phyloP scores from a whole-genome alignment of 2,888 invertebrate genomes.

The Euplexia lucipara region DNA sequence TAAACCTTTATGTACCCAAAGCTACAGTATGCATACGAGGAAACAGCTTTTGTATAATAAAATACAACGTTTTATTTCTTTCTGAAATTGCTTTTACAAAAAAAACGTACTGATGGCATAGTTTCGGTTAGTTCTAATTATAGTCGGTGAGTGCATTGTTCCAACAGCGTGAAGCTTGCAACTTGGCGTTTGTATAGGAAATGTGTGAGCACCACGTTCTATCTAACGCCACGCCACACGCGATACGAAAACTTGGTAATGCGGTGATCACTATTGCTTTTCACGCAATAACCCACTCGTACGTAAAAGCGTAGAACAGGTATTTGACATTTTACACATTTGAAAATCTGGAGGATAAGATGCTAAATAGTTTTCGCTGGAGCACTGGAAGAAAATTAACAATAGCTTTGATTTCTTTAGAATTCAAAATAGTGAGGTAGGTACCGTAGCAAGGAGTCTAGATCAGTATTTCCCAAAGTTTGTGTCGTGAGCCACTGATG shows the following conservation, averaged over 20 bases:
- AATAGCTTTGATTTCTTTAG: conserved; percentile 23
- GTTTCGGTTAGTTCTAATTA: conserved; percentile 36
- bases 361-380: not conserved
- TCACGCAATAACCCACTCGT: conserved; percentile 9
- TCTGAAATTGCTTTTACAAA: conserved; percentile 1
- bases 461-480: no score
- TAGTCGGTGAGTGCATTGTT: conserved; percentile 38
- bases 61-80: not conserved
- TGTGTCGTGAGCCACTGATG: no score
- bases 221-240: conserved; percentile 32
- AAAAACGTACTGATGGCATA: conserved; percentile 3
- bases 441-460: not conserved
- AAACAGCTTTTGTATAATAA: not conserved
- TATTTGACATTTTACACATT: not conserved
- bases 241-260: conserved; percentile 31
- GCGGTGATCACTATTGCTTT: conserved; percentile 19
- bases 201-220: conserved; percentile 25
- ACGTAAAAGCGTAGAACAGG: not conserved
- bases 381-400: conserved; percentile 1
- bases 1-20: not conserved
- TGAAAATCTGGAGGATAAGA: not conserved
- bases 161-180: conserved; percentile 16
- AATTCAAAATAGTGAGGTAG: not conserved
- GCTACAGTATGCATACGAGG: not conserved
- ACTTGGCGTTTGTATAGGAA: conserved; percentile 24